Evolutionary conservation across 2,797 vertebrate species (phyloP).

Genomic region (Sciaenops ocellatus): DNA sequence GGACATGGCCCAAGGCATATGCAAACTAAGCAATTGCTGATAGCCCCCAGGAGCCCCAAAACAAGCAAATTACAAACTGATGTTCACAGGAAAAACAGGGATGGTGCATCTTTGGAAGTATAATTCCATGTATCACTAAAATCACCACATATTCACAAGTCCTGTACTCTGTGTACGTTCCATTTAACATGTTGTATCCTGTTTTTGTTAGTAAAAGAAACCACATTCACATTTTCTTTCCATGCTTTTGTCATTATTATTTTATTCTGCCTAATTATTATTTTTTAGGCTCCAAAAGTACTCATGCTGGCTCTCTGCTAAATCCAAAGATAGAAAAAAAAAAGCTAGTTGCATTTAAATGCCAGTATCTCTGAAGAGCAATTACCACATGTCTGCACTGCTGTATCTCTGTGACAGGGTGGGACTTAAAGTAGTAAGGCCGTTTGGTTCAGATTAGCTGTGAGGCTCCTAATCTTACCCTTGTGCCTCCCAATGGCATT

Average conservation of each 20-base stretch:
- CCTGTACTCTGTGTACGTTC: neutral
- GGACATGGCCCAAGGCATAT: conserved; percentile 5
- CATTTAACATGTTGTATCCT: too few species aligned
- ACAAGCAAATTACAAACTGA: neutral
- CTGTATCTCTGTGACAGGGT: conserved; percentile 34
- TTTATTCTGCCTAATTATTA: neutral
- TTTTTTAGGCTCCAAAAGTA: neutral
- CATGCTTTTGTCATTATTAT: neutral
- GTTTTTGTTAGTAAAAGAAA: neutral
- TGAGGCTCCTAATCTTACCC: conserved; percentile 32
- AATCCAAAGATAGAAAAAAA: conserved; percentile 1
- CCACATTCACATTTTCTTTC: neutral
- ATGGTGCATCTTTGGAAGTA: neutral
- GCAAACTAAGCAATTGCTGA: neutral
- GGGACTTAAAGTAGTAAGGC: conserved; percentile 5
- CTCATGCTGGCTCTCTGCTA: neutral
- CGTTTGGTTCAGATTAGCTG: conserved; percentile 37
- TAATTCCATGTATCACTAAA: neutral
- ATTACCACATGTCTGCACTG: conserved; percentile 26
- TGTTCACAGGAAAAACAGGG: neutral
- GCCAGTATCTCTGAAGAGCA: conserved; percentile 20
- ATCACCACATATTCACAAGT: neutral
- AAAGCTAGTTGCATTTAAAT: conserved; percentile 16
- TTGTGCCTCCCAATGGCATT: conserved; percentile 20
- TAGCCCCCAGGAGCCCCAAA: neutral